Conservation (phyloP, 2,113 vertebrate genomes). For the Syrrhaptes paradoxus region DNA sequence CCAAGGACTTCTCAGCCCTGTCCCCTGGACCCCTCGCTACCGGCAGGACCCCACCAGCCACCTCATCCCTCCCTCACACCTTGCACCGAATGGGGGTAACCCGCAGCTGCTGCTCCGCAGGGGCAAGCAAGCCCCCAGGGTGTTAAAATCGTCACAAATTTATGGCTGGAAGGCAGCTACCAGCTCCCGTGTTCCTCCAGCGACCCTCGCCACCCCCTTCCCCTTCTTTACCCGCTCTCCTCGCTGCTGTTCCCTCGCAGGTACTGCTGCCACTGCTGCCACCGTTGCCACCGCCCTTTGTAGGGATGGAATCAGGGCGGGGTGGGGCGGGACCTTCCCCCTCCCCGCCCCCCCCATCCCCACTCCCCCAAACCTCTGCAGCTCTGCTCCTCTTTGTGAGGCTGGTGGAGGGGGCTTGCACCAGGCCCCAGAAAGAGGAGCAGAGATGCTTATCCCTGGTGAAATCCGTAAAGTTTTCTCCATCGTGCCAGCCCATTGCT, state of each 20-base stretch:
- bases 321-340: neutral
- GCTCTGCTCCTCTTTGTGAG: fast-evolving
- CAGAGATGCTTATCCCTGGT: neutral
- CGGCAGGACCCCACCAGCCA: neutral
- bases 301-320: fast-evolving
- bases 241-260: fast-evolving
- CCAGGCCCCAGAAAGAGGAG: neutral
- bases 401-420: neutral
- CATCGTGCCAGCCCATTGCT: fast-evolving
- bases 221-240: neutral
- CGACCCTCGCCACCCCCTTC: fast-evolving
- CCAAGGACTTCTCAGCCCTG: no score
- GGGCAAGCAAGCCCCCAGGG: fast-evolving
- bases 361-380: neutral
- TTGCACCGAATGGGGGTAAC: neutral
- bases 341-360: no score
- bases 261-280: fast-evolving
- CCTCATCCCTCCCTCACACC: neutral
- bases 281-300: neutral
- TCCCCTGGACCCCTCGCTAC: no score
- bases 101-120: fast-evolving
- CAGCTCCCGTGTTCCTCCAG: neutral
- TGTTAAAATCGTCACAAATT: fast-evolving
- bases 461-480: neutral
- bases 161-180: neutral